These are phyloP conservation scores for Ispidina lecontei DNA, from an alignment of 2,797 vertebrate species.

Conservation along the genomic window DNA sequence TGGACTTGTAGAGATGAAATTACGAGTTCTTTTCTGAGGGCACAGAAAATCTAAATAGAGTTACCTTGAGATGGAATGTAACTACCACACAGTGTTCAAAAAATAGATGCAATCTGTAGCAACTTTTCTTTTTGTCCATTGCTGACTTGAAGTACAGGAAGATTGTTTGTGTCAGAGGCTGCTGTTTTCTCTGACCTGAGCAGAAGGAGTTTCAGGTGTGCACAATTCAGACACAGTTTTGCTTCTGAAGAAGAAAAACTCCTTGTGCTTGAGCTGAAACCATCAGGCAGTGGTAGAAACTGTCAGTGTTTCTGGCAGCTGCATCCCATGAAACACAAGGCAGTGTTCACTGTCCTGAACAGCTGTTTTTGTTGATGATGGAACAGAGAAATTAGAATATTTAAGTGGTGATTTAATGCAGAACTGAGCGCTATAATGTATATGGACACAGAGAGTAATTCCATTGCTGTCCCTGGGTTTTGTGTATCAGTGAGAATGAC, in stretches of 20 bases:
- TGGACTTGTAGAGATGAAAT: not conserved
- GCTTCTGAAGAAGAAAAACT: not conserved
- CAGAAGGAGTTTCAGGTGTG: not conserved
- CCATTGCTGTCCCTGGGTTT: fast-evolving
- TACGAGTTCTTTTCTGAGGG: not conserved
- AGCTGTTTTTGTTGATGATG: not conserved
- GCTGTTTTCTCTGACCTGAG: not conserved
- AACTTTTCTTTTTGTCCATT: not conserved
- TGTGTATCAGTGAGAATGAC: not conserved
- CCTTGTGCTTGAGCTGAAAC: not conserved
- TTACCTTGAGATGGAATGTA: not conserved
- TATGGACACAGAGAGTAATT: not conserved
- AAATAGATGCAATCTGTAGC: not conserved
- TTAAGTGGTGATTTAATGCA: not conserved
- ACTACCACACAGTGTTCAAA: not conserved
- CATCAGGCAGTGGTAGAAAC: not conserved
- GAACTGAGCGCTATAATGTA: not conserved
- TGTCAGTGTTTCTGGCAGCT: not conserved
- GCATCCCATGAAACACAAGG: not conserved
- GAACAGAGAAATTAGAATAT: not conserved
- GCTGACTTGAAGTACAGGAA: not conserved
- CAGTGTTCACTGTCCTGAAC: not conserved
- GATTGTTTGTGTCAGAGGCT: not conserved
- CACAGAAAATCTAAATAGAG: not conserved
- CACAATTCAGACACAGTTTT: not conserved